Evolutionary conservation across 1,140 invertebrate species (phyloP).

Genomic region (Calephelis nemesis): DNA sequence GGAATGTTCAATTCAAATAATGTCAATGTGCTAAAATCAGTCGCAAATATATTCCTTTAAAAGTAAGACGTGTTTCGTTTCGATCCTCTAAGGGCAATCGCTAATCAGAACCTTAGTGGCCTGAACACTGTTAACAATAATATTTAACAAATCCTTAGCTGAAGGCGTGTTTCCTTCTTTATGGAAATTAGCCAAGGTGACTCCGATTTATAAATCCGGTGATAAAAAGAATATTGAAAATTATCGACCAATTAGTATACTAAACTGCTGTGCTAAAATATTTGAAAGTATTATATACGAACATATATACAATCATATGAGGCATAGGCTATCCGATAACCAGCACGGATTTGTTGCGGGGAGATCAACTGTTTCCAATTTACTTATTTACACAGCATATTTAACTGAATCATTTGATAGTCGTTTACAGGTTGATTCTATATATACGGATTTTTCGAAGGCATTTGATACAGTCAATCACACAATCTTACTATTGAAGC

Average conservation of each 20-base stretch:
- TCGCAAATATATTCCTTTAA: too few species aligned
- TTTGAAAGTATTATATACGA: constrained; percentile 12
- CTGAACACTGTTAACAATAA: constrained; percentile 4
- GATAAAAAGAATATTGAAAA: constrained; percentile 16
- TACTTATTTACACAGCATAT: constrained; percentile 1
- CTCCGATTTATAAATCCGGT: constrained; percentile 12
- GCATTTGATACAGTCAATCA: constrained; percentile 20
- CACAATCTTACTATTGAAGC: background rate
- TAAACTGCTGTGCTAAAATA: constrained; percentile 20
- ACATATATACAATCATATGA: constrained; percentile 10
- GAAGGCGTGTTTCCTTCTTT: constrained; percentile 2
- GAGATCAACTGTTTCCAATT: background rate
- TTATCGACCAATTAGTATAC: constrained; percentile 14
- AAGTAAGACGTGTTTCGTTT: too few species aligned
- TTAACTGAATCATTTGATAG: constrained; percentile 13
- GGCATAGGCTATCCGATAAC: background rate
- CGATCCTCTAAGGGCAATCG: too few species aligned
- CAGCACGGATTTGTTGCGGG: constrained; percentile 19
- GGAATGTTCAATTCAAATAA: too few species aligned
- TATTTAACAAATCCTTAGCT: constrained; percentile 14
- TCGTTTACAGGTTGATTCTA: background rate
- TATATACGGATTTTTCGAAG: constrained; percentile 19
- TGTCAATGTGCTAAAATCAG: too few species aligned
- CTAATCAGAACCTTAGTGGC: too few species aligned
- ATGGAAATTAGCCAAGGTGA: constrained; percentile 18